A percentile compares a stretch with the other conserved stretches of the same genome.
phyloP scores from a whole-genome alignment of 1,140 invertebrate genomes.

The Drepana arcuata region DNA sequence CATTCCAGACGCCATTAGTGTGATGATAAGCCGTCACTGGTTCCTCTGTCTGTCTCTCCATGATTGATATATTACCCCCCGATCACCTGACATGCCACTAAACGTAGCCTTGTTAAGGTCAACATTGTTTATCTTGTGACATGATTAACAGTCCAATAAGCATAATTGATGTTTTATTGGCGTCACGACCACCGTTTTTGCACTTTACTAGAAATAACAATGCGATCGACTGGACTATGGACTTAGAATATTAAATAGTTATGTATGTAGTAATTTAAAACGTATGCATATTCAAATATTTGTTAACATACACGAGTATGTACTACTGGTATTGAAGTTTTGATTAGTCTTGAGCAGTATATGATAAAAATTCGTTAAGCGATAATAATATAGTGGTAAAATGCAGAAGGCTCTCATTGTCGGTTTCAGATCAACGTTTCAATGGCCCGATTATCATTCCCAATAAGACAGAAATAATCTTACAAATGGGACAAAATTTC shows the following conservation, averaged over 20 bases:
- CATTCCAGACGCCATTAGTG: conserved; percentile 51
- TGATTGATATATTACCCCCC: conserved; percentile 31
- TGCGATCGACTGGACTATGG: no score
- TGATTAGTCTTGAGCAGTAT: no score
- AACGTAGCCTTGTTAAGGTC: conserved; percentile 32
- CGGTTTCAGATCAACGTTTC: background rate
- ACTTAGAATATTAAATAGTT: no score
- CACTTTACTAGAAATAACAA: no score
- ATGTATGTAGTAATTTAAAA: no score
- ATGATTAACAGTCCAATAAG: conserved; percentile 43
- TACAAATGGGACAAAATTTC: conserved; percentile 60
- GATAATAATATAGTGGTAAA: no score
- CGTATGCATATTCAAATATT: no score
- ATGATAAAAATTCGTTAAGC: no score
- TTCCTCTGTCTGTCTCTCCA: conserved; percentile 14
- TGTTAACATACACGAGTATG: no score
- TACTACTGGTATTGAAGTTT: no score
- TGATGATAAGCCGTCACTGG: conserved; percentile 44
- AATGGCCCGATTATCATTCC: conserved; percentile 61
- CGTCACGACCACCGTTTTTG: background rate
- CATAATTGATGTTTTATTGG: no score
- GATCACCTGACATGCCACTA: conserved; percentile 30
- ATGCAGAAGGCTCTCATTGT: background rate
- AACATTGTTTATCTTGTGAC: conserved; percentile 28
- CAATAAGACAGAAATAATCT: conserved; percentile 54